A percentile compares a stretch with the other conserved stretches of the same genome.
These are phyloP conservation scores for Sylvilagus bachmani DNA, from an alignment of 2,113 vertebrate genomes.

Conservation along the genomic window DNA sequence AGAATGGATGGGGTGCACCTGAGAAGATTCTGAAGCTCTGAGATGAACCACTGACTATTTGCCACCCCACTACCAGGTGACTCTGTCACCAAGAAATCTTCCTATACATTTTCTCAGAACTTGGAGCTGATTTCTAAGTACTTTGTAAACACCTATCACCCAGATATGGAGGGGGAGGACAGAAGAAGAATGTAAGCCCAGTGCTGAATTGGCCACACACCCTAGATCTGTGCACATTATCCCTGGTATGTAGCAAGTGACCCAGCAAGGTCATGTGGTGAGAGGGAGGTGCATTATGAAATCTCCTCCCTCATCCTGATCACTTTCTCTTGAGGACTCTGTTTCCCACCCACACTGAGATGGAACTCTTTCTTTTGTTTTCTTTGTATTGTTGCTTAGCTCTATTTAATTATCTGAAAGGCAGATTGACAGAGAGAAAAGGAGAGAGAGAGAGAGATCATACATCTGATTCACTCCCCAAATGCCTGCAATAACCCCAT, in stretches of 20 bases:
- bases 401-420: too few species aligned
- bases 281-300: too few species aligned
- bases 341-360: not conserved
- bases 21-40: not conserved
- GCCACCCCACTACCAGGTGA: not conserved
- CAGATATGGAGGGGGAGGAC: accelerated
- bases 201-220: not conserved
- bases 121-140: not conserved
- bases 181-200: not conserved
- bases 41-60: not conserved
- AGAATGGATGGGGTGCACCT: not conserved
- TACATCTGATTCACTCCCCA: too few species aligned
- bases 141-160: not conserved
- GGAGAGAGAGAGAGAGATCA: too few species aligned
- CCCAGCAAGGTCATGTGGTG: not conserved
- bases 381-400: not conserved
- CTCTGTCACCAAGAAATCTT: not conserved
- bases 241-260: not conserved
- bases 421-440: too few species aligned
- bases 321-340: not conserved
- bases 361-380: not conserved
- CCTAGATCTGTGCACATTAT: too few species aligned
- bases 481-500: too few species aligned
- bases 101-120: not conserved
- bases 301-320: not conserved